phyloP scores from a whole-genome alignment of 1,140 invertebrate species.

The Heliconius eleuchia region DNA sequence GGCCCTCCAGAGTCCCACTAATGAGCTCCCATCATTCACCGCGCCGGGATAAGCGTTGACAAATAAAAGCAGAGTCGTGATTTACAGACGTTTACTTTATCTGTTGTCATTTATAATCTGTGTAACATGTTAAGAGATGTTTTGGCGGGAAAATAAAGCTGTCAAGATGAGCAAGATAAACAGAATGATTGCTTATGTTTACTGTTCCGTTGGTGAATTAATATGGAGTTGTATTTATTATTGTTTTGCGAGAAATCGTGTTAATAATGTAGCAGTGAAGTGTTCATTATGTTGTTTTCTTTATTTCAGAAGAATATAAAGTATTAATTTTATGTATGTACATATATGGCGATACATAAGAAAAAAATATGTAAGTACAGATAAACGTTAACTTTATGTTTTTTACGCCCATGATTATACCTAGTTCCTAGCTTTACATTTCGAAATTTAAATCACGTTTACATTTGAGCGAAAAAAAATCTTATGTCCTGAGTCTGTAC shows the following conservation, averaged over 20 bases:
- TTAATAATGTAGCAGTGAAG: conserved; percentile 2
- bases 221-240: conserved; percentile 6
- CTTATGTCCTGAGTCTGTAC: no score
- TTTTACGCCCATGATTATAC: no score
- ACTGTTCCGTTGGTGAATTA: conserved; percentile 5
- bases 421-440: no score
- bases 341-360: no score
- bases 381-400: no score
- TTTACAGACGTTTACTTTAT: conserved; percentile 32
- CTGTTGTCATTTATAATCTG: conserved; percentile 28
- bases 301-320: no score
- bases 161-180: conserved; percentile 6
- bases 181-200: conserved; percentile 3
- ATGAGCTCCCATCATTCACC: conserved; percentile 42
- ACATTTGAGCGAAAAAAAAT: no score
- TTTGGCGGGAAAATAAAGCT: neutral
- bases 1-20: conserved; percentile 35
- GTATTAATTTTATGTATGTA: no score
- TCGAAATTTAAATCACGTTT: no score
- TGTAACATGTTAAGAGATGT: conserved; percentile 15
- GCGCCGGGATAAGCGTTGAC: conserved; percentile 40
- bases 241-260: neutral
- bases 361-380: no score
- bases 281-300: neutral
- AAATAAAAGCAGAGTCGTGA: conserved; percentile 41